These are phyloP conservation scores for Polylopha cassiicola DNA, from an alignment of 2,888 invertebrate species.

Conservation along the genomic window DNA sequence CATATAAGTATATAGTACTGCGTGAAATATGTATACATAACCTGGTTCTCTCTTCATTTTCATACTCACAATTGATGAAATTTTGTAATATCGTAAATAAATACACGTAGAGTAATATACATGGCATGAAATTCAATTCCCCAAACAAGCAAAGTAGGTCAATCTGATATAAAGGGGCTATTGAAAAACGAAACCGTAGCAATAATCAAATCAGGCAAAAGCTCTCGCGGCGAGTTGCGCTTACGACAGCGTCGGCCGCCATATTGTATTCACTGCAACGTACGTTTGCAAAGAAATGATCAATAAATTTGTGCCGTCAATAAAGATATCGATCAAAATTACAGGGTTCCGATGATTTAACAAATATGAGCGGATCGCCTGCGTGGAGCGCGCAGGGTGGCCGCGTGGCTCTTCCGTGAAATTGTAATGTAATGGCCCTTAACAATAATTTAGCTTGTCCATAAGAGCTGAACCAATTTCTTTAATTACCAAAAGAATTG, in stretches of 20 bases:
- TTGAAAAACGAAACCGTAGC: conserved; percentile 72
- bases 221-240: conserved; percentile 56
- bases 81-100: conserved; percentile 2
- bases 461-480: conserved; percentile 64
- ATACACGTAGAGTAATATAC: conserved; percentile 32
- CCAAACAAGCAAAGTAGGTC: conserved; percentile 62
- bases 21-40: too few species aligned
- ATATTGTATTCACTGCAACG: conserved; percentile 64
- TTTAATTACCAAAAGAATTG: conserved; percentile 57
- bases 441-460: conserved; percentile 61
- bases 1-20: too few species aligned
- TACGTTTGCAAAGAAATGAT: conserved; percentile 71
- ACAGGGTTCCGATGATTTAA: conserved; percentile 75
- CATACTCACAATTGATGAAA: too few species aligned
- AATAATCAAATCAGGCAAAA: conserved; percentile 62
- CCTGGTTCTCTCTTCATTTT: too few species aligned
- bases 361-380: conserved; percentile 69
- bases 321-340: conserved; percentile 78
- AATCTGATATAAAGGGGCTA: conserved; percentile 69
- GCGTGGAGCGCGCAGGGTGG: conserved; percentile 62
- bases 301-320: conserved; percentile 73
- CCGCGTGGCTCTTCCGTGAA: conserved; percentile 66
- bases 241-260: conserved; percentile 58
- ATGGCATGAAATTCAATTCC: conserved; percentile 61
- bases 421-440: conserved; percentile 63